Percentiles rank a stretch among this genome's conserved stretches.
These are phyloP conservation scores for Copsychus sechellarum DNA, from an alignment of 2,113 vertebrate genomes.

Conservation along the genomic window DNA sequence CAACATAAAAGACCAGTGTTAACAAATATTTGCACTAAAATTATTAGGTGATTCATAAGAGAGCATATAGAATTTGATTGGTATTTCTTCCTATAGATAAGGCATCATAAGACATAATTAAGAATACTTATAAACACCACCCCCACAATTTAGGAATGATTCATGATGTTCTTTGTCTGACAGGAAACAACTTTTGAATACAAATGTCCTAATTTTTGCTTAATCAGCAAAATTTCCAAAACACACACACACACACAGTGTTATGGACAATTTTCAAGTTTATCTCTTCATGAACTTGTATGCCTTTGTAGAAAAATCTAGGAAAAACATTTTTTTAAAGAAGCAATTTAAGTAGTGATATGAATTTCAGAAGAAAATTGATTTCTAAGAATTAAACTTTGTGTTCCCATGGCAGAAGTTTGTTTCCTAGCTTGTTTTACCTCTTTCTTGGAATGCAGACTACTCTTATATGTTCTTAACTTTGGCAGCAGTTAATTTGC, in stretches of 20 bases:
- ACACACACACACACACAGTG: neutral
- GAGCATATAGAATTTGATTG: neutral
- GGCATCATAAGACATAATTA: neutral
- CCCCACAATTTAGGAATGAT: neutral
- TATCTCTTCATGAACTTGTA: neutral
- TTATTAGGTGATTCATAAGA: neutral
- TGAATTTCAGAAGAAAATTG: neutral
- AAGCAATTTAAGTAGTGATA: neutral
- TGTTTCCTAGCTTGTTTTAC: neutral
- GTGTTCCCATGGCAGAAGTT: neutral
- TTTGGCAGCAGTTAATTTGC: neutral
- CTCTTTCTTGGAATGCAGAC: neutral
- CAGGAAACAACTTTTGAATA: neutral
- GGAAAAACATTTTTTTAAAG: neutral
- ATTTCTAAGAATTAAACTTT: neutral
- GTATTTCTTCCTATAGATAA: neutral
- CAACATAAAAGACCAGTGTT: neutral
- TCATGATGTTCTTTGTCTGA: neutral
- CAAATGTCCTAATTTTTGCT: neutral
- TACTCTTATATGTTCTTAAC: neutral
- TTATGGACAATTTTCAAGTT: neutral
- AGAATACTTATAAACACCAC: neutral
- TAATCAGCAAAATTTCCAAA: neutral
- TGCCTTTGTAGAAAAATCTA: neutral
- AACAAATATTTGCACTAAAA: neutral